Percentiles rank a stretch among this genome's conserved stretches.
These are phyloP conservation scores for Chloromyia formosa DNA, from an alignment of 2,888 invertebrate genomes.

Conservation along the genomic window DNA sequence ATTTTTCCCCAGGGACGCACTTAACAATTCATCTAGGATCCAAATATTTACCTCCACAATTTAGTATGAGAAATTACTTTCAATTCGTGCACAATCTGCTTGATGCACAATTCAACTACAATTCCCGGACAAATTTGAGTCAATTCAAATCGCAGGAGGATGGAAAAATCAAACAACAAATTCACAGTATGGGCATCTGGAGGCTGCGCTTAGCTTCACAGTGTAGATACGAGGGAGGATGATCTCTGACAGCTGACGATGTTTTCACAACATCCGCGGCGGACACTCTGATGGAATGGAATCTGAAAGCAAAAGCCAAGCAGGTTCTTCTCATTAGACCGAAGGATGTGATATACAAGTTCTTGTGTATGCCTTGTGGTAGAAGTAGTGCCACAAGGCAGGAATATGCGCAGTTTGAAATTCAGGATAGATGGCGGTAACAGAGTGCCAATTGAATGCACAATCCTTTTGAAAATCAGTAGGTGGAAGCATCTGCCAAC, in stretches of 20 bases:
- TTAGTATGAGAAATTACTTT: not conserved
- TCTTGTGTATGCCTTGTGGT: not conserved
- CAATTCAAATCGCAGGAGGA: not conserved
- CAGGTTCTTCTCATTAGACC: not conserved
- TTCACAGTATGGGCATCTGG: not conserved
- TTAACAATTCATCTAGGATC: not conserved
- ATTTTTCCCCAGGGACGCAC: slow-evolving; percentile 8
- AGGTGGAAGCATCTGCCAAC: too few relatives aligned
- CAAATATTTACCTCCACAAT: not conserved
- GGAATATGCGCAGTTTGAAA: not conserved
- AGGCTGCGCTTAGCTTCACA: slow-evolving; percentile 31
- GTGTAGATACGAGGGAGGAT: not conserved
- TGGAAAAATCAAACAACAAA: not conserved
- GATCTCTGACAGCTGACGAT: slow-evolving; percentile 44
- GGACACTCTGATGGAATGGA: slow-evolving; percentile 43
- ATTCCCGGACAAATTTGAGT: not conserved
- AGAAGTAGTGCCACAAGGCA: not conserved
- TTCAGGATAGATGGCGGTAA: not conserved
- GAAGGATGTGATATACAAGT: not conserved
- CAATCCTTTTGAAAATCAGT: too few relatives aligned
- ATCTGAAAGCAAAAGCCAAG: slow-evolving; percentile 32
- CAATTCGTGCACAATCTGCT: not conserved
- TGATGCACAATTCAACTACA: slow-evolving; percentile 2
- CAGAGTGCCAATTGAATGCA: too few relatives aligned
- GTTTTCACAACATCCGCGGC: slow-evolving; percentile 46